Conservation (phyloP, 2,113 vertebrate species). For the Equus quagga region DNA sequence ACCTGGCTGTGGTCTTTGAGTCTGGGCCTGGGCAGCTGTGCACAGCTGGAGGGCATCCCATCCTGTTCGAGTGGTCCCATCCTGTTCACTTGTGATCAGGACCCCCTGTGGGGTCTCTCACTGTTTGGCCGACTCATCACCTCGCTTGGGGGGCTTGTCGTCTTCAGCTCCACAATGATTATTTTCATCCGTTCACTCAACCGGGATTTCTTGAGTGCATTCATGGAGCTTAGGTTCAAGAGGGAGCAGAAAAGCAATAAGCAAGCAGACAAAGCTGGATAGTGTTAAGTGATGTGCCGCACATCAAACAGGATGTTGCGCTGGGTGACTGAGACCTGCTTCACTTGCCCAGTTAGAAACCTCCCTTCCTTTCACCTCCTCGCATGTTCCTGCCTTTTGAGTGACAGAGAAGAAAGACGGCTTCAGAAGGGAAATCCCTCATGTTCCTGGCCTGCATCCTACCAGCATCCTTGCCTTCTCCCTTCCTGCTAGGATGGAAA, state of each 20-base stretch:
- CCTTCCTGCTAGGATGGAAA: neutral
- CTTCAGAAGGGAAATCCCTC: neutral
- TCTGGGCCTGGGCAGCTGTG: neutral
- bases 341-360: neutral
- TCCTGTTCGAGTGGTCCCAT: neutral
- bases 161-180: neutral
- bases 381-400: neutral
- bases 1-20: neutral
- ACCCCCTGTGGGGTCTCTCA: neutral
- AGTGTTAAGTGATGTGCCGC: neutral
- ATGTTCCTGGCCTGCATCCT: neutral
- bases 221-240: neutral
- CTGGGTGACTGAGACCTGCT: neutral
- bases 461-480: no score
- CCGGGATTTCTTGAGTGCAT: neutral
- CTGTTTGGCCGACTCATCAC: no score
- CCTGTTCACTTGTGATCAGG: accelerated
- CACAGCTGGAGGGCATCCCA: neutral
- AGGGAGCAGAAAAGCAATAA: neutral
- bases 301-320: no score
- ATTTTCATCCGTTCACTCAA: neutral
- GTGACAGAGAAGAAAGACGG: neutral
- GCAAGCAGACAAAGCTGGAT: neutral
- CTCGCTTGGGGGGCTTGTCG: neutral
- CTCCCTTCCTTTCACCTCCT: neutral